Conservation (phyloP, 2,888 invertebrate species). For the Dinocampus coccinellae region DNA sequence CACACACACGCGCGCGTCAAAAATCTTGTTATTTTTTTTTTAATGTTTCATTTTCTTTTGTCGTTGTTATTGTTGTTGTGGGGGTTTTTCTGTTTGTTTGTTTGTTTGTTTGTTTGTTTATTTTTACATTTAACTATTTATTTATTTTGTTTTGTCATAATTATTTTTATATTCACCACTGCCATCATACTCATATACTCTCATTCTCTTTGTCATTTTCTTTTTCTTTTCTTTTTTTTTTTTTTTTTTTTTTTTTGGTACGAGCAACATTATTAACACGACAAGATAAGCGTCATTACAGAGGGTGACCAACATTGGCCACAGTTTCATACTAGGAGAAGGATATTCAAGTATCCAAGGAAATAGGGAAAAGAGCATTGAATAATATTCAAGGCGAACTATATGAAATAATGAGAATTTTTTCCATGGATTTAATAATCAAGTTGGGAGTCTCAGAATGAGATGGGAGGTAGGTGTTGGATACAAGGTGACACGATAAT, state of each 20-base stretch:
- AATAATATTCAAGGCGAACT: neutral
- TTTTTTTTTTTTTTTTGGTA: too few relatives aligned
- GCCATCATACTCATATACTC: slow-evolving; percentile 45
- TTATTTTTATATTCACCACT: slow-evolving; percentile 24
- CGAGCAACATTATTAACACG: slow-evolving; percentile 69
- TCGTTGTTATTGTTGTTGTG: slow-evolving; percentile 2
- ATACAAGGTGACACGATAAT: slow-evolving; percentile 57
- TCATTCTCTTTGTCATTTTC: slow-evolving; percentile 52
- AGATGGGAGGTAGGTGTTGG: slow-evolving; percentile 54
- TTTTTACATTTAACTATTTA: slow-evolving; percentile 20
- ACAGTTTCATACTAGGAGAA: slow-evolving; percentile 32
- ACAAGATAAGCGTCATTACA: slow-evolving; percentile 69
- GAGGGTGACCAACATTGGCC: slow-evolving; percentile 55
- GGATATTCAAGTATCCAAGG: slow-evolving; percentile 12
- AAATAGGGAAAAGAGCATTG: neutral
- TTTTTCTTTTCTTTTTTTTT: too few relatives aligned
- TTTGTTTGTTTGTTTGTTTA: too few relatives aligned
- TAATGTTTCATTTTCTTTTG: slow-evolving; percentile 21
- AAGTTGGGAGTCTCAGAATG: slow-evolving; percentile 41
- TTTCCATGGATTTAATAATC: slow-evolving; percentile 32
- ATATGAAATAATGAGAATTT: neutral
- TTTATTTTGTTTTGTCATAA: neutral
- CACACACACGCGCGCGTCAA: slow-evolving; percentile 4
- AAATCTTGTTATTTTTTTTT: slow-evolving; percentile 31
- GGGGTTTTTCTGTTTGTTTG: too few relatives aligned